Conservation (phyloP, 2,113 vertebrate genomes). For the Puntigrus tetrazona region DNA sequence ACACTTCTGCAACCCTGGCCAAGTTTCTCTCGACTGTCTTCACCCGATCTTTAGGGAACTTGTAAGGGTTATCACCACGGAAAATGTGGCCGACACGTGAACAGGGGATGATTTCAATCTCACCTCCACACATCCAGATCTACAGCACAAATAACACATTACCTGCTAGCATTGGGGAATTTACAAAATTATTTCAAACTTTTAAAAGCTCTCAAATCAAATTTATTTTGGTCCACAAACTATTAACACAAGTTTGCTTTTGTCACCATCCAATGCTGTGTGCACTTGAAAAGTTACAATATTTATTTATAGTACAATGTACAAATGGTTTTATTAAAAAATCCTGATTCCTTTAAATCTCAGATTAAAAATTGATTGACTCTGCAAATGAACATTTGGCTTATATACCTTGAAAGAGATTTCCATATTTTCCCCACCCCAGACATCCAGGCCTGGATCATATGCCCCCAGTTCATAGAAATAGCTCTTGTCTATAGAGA, state of each 20-base stretch:
- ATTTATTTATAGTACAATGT: background rate
- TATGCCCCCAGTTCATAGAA: conserved; percentile 94
- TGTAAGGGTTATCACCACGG: conserved; percentile 91
- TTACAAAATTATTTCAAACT: background rate
- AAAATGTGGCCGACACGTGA: conserved; percentile 97
- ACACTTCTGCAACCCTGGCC: conserved; percentile 93
- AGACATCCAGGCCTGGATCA: conserved; percentile 94
- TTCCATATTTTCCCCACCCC: conserved; percentile 99
- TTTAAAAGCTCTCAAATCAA: background rate
- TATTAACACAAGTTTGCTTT: background rate
- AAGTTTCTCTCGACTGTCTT: conserved; percentile 93
- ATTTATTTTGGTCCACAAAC: background rate
- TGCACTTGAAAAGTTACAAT: background rate
- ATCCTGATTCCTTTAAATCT: background rate
- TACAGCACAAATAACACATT: conserved; percentile 59
- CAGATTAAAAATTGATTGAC: background rate
- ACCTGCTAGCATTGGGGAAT: background rate
- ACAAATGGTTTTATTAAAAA: background rate
- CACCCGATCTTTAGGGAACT: conserved; percentile 90
- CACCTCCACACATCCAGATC: conserved; percentile 99
- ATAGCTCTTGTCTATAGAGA: conserved; percentile 93
- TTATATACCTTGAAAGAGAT: conserved; percentile 92
- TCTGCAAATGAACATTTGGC: background rate
- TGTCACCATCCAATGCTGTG: background rate
- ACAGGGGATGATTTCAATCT: conserved; percentile 96